Evolutionary conservation across 2,888 invertebrate species (phyloP).

Genomic region (Nowickia ferox): DNA sequence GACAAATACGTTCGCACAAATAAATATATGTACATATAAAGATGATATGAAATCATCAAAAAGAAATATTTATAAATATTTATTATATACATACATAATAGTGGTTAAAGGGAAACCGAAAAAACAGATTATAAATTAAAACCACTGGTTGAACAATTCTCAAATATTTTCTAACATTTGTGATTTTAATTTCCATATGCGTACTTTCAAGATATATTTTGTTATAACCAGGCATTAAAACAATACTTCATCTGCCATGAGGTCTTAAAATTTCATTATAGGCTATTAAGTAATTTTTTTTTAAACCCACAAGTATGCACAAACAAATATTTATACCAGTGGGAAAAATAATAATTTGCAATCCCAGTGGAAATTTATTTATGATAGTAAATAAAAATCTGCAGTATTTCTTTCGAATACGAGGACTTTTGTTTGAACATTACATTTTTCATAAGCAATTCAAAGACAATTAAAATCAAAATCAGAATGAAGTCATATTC

Average conservation of each 20-base stretch:
- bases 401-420: too few relatives aligned
- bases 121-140: background rate
- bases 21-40: background rate
- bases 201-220: slow-evolving; percentile 7
- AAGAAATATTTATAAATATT: slow-evolving; percentile 21
- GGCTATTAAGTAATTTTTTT: slow-evolving; percentile 46
- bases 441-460: too few relatives aligned
- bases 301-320: background rate
- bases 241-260: slow-evolving; percentile 53
- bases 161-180: slow-evolving; percentile 19
- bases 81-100: background rate
- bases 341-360: background rate
- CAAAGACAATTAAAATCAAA: too few relatives aligned
- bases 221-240: slow-evolving; percentile 49
- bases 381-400: too few relatives aligned
- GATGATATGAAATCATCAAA: slow-evolving; percentile 4
- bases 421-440: background rate
- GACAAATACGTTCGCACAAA: background rate
- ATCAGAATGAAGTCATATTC: too few relatives aligned
- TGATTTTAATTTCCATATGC: background rate
- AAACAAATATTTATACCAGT: background rate
- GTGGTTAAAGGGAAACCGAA: too few relatives aligned
- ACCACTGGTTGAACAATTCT: background rate
- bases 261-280: slow-evolving; percentile 54
- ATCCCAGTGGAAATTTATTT: background rate